Evolutionary conservation across 2,113 vertebrate genomes (phyloP).

Genomic region (Sorex fumeus): DNA sequence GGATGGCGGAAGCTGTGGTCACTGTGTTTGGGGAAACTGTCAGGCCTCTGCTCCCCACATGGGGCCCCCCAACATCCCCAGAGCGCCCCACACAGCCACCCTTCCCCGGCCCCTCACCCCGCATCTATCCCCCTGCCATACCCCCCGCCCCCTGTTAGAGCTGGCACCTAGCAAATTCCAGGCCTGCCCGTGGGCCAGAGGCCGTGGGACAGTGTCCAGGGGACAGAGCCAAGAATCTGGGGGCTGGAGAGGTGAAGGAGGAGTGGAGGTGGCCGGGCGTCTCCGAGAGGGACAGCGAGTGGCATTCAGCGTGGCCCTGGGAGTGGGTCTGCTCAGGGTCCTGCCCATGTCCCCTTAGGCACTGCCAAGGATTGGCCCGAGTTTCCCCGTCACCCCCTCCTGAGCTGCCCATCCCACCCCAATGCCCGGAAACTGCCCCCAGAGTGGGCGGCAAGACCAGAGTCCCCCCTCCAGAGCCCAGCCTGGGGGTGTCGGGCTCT

Average conservation of each 20-base stretch:
- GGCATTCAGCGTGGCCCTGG: no score
- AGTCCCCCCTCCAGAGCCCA: not conserved
- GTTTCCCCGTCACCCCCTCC: no score
- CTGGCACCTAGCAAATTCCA: not conserved
- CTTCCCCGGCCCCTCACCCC: not conserved
- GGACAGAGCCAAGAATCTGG: not conserved
- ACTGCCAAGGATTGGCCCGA: no score
- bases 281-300: no score
- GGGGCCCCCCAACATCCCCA: not conserved
- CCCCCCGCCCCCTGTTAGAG: not conserved
- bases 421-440: no score
- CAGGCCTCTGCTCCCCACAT: not conserved
- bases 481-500: not conserved
- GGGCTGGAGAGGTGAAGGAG: not conserved
- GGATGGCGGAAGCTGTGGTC: not conserved
- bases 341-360: no score
- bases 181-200: not conserved
- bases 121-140: not conserved
- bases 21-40: not conserved
- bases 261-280: no score
- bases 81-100: not conserved
- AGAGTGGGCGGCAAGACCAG: not conserved
- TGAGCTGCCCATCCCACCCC: no score
- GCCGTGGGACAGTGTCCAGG: not conserved
- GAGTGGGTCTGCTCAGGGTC: no score